Evolutionary conservation across 1,140 invertebrate genomes (phyloP), one percentile per base, ranked within the genome.

Genomic region (Leucophenga varia): DNA sequence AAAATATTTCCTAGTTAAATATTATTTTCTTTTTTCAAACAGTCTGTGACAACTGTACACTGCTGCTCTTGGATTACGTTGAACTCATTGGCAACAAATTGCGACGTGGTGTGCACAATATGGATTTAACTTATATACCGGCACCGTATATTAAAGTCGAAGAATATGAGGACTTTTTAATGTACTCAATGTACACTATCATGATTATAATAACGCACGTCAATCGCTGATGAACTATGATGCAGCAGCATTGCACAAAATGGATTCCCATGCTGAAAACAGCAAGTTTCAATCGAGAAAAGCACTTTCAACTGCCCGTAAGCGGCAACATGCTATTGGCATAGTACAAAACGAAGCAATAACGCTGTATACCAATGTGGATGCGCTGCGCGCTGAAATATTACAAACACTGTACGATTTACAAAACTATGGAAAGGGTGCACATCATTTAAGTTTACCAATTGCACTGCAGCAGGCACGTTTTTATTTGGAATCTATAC

Each of bases 11-110:
- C 2, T 17, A 7, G 25, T 41, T 17, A 45, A 30, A 12, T 16
- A 10, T 20, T 31, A 8, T 55, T 51, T 55, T 43, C 55, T 80
- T 78, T 22, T n/a, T n/a, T n/a, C n/a, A n/a, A n/a, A n/a, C 10
- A 93, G 91, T 89, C 14, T 98, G 95, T 74, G 91, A 95, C 65
- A 91, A 92, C 39, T 98, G 96, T 61, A 93, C 91, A 2, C 86
- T 90, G 45, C 79, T 89, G 1, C 78, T 98, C 3, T 79, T 98
- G 41, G 81, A 89, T 52, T 84, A 87, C 20, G 70, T 92, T 2
- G 83, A 88, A 48, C 38, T 78, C 1, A 75, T 91, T 44, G 80
- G 82, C 0, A 55, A 76, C 32, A 65, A 79, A 18, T 58, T 88
- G 7, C 70, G 74, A 0, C 63, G 70, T 5, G 78, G 78, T 49